phyloP scores from a whole-genome alignment of 1,140 invertebrate genomes.

The Drosophila takahashii region DNA sequence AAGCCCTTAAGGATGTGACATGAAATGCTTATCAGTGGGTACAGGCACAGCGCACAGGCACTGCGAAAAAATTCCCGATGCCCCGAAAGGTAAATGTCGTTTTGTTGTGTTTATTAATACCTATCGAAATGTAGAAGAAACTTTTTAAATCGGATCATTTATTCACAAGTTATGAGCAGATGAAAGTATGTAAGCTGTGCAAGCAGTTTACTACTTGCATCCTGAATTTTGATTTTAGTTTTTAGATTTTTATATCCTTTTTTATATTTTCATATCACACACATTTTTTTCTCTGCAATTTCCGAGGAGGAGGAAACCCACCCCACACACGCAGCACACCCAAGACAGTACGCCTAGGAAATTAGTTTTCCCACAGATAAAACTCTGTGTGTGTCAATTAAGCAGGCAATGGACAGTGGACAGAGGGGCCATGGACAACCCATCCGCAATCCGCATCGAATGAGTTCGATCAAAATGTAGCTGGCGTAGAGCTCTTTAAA shows the following conservation, averaged over 20 bases:
- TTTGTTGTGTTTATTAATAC: no score
- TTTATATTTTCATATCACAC: no score
- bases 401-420: conserved; percentile 51
- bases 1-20: conserved; percentile 81
- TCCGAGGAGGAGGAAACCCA: conserved; percentile 3
- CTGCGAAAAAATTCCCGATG: not conserved
- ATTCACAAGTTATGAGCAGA: no score
- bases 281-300: conserved; percentile 1
- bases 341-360: conserved; percentile 65
- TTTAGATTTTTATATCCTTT: no score
- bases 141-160: no score
- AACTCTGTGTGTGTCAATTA: conserved; percentile 76
- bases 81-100: no score
- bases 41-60: conserved; percentile 28
- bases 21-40: conserved; percentile 81
- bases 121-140: no score
- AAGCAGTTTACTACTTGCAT: no score
- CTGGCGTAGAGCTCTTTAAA: conserved; percentile 68
- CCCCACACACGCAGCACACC: conserved; percentile 14
- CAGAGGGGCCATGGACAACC: conserved; percentile 17
- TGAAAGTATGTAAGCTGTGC: no score
- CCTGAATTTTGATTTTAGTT: no score
- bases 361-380: conserved; percentile 82
- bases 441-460: conserved; percentile 54
- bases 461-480: conserved; percentile 76